Evolutionary conservation across 2,888 invertebrate genomes (phyloP).

Genomic region (Eupithecia tripunctaria): DNA sequence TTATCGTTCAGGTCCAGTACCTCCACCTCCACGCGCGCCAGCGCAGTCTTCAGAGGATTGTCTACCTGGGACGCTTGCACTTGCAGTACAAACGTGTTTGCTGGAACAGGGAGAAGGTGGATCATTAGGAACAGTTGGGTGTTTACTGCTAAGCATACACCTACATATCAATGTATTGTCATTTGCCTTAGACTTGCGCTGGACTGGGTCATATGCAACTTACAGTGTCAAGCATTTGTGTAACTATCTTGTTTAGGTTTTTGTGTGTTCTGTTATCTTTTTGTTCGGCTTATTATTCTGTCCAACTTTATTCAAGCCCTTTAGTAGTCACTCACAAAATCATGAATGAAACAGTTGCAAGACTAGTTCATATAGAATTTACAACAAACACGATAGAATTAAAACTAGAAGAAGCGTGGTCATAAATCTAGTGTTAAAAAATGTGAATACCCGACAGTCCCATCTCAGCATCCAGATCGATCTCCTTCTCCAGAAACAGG

Average conservation of each 20-base stretch:
- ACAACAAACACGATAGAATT: too few relatives aligned
- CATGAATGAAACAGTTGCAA: too few relatives aligned
- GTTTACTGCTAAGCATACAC: background rate
- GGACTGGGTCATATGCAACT: background rate
- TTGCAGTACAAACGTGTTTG: slow-evolving; percentile 90
- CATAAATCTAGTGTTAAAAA: background rate
- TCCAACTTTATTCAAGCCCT: too few relatives aligned
- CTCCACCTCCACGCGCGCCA: slow-evolving; percentile 90
- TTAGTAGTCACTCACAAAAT: too few relatives aligned
- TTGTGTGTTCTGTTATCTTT: too few relatives aligned
- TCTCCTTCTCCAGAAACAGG: slow-evolving; percentile 90
- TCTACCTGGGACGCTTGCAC: slow-evolving; percentile 92
- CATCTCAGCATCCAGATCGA: slow-evolving; percentile 91
- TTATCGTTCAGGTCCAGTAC: slow-evolving; percentile 93
- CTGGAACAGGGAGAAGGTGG: slow-evolving; percentile 55
- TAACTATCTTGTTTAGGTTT: too few relatives aligned
- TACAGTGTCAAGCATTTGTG: background rate
- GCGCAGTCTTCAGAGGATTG: slow-evolving; percentile 89
- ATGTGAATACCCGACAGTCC: slow-evolving; percentile 61
- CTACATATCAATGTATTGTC: background rate
- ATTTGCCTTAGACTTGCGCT: background rate
- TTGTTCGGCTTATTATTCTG: too few relatives aligned
- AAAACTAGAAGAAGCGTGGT: background rate
- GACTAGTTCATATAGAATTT: too few relatives aligned
- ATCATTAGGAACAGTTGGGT: background rate